Percentiles rank a stretch among this genome's conserved stretches.
Conservation (phyloP, 2,113 vertebrate species). For the Bubo bubo region DNA sequence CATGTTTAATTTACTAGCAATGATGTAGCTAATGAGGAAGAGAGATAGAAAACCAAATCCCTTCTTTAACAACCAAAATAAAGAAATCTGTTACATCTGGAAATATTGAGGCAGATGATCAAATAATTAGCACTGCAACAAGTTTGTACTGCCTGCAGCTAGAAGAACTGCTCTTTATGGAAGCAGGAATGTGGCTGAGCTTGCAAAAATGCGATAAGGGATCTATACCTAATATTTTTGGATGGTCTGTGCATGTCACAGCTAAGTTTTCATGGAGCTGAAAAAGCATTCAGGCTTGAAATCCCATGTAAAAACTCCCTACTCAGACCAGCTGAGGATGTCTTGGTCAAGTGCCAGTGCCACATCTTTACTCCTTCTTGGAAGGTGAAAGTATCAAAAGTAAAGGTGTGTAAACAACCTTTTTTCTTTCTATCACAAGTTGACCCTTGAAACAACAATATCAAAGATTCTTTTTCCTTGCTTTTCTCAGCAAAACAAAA, state of each 20-base stretch:
- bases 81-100: slow-evolving; percentile 44
- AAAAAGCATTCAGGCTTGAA: background rate
- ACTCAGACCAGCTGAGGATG: background rate
- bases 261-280: background rate
- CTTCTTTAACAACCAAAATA: slow-evolving; percentile 25
- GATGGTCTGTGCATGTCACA: background rate
- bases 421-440: background rate
- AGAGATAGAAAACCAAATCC: background rate
- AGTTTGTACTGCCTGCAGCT: slow-evolving; percentile 46
- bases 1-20: background rate
- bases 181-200: background rate
- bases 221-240: background rate
- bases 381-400: background rate
- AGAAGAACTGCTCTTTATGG: background rate
- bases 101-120: slow-evolving; percentile 18
- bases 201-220: background rate
- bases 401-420: background rate
- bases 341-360: background rate
- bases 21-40: background rate
- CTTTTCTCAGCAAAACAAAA: background rate
- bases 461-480: background rate
- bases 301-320: background rate
- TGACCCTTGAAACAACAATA: background rate
- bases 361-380: background rate
- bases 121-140: slow-evolving; percentile 44